Percentiles rank a stretch among this genome's conserved stretches.
phyloP scores from a whole-genome alignment of 2,888 invertebrate genomes.

The Pomacea canaliculata region DNA sequence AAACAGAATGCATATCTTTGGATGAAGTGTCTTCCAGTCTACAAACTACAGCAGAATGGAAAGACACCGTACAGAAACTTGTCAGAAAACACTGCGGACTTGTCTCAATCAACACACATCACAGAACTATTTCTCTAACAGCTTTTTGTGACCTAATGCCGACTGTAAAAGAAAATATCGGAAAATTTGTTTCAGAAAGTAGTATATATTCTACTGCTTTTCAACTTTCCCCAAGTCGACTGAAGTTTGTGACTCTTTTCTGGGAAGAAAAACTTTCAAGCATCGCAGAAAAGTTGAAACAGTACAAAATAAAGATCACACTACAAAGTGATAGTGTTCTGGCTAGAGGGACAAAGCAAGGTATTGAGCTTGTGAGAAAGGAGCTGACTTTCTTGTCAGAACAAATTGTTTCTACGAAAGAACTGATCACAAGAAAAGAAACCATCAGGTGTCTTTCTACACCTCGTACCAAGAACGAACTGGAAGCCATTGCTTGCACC shows the following conservation, averaged over 20 bases:
- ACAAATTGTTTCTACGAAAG: conserved; percentile 1
- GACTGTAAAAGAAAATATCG: conserved; percentile 19
- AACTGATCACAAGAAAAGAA: neutral
- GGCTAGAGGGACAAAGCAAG: conserved; percentile 6
- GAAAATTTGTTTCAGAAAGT: conserved; percentile 33
- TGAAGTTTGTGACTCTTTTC: conserved; percentile 31
- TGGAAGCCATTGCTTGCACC: neutral
- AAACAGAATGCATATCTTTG: conserved; percentile 1
- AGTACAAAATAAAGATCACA: neutral
- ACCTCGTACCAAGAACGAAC: neutral
- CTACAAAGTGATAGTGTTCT: neutral
- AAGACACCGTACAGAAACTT: neutral
- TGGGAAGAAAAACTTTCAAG: conserved; percentile 26
- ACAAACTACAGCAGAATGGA: conserved; percentile 5
- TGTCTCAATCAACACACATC: conserved; percentile 17
- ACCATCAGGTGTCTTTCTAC: neutral
- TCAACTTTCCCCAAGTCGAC: conserved; percentile 19
- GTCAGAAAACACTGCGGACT: conserved; percentile 5
- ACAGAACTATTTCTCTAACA: neutral
- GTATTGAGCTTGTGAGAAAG: neutral
- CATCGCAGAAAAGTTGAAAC: neutral
- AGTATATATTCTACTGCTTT: conserved; percentile 26
- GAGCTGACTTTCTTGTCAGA: neutral
- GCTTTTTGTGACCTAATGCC: conserved; percentile 11
- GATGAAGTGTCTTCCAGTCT: conserved; percentile 1